A percentile compares a stretch with the other conserved stretches of the same genome.
Evolutionary conservation across 2,888 invertebrate genomes (phyloP).

Genomic region (Crematogaster levior): DNA sequence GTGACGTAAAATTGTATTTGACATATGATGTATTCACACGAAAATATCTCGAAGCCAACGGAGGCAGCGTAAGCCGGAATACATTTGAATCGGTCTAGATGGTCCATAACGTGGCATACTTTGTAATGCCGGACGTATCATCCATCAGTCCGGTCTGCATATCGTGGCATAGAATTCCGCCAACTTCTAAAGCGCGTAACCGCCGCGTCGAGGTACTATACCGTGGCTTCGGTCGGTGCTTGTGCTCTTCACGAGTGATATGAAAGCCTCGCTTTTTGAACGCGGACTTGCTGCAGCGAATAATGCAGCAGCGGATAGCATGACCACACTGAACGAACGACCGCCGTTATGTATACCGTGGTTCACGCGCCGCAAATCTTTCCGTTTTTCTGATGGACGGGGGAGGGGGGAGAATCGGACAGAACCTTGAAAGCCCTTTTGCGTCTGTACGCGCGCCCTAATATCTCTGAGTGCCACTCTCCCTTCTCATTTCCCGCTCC

Average conservation of each 20-base stretch:
- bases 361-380: constrained; percentile 66
- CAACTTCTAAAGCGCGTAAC: constrained; percentile 59
- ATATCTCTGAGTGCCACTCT: constrained; percentile 79
- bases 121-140: constrained; percentile 49
- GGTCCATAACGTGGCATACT: constrained; percentile 28
- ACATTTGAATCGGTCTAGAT: constrained; percentile 26
- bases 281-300: constrained; percentile 56
- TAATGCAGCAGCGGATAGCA: constrained; percentile 65
- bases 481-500: constrained; percentile 30
- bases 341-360: constrained; percentile 52
- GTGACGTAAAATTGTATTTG: not conserved
- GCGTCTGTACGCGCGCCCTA: constrained; percentile 77
- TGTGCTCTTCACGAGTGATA: constrained; percentile 57
- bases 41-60: not conserved
- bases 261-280: constrained; percentile 68
- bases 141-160: constrained; percentile 44
- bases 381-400: constrained; percentile 51
- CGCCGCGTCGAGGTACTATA: constrained; percentile 37
- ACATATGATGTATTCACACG: not conserved
- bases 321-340: constrained; percentile 63
- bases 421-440: constrained; percentile 74
- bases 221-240: constrained; percentile 17
- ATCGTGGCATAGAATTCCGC: constrained; percentile 26
- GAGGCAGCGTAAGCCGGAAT: not conserved
- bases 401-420: constrained; percentile 47